phyloP scores from a whole-genome alignment of 2,888 invertebrate species.

The Macropis europaea region DNA sequence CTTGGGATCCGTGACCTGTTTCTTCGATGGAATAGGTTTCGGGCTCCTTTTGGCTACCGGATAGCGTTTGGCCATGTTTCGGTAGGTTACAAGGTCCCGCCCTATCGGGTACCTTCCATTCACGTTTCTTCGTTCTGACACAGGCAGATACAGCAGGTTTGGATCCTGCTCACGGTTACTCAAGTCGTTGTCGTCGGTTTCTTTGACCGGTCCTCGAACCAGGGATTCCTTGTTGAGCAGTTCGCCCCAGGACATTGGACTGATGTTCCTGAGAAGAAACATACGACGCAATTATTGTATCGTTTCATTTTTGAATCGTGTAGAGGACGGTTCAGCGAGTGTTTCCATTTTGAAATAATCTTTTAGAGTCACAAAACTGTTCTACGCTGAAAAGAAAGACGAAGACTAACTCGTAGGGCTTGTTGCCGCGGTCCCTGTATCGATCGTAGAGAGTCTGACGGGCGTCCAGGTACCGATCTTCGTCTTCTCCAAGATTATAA shows the following conservation, averaged over 20 bases:
- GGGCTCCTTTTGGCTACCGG: conserved; percentile 75
- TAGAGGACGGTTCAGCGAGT: not conserved
- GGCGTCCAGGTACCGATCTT: conserved; percentile 60
- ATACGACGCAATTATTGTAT: not conserved
- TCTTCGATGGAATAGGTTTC: conserved; percentile 64
- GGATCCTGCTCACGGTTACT: conserved; percentile 59
- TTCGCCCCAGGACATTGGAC: conserved; percentile 65
- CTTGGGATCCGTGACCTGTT: conserved; percentile 74
- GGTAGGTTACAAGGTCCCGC: conserved; percentile 65
- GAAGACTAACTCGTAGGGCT: conserved; percentile 64
- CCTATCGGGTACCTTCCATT: conserved; percentile 72
- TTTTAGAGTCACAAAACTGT: too few relatives aligned
- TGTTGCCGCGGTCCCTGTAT: conserved; percentile 57
- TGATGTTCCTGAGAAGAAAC: conserved; percentile 41
- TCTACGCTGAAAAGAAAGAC: too few relatives aligned
- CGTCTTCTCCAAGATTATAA: conserved; percentile 56
- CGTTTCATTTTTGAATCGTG: not conserved
- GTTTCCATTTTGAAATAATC: too few relatives aligned
- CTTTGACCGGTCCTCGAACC: conserved; percentile 38
- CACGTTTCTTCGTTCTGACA: conserved; percentile 69
- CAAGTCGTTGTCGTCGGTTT: conserved; percentile 57
- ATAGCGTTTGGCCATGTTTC: conserved; percentile 67
- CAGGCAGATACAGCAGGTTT: conserved; percentile 58
- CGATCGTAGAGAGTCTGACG: conserved; percentile 63
- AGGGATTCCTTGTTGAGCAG: conserved; percentile 54